A percentile compares a stretch with the other conserved stretches of the same genome.
Evolutionary conservation across 2,888 invertebrate genomes (phyloP).

Genomic region (Eupithecia centaureata): DNA sequence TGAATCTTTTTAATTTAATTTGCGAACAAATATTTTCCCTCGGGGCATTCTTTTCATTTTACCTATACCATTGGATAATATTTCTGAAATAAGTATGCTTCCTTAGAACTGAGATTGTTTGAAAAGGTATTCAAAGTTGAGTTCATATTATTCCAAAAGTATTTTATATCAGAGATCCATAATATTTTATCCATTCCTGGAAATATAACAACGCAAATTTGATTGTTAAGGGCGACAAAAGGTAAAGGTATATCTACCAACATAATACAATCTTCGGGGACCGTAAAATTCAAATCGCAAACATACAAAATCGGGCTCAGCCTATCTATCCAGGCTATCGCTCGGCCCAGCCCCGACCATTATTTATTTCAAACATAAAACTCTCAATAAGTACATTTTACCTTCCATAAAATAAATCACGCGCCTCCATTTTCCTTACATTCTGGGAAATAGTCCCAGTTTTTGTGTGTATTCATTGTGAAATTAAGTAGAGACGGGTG

Average conservation of each 20-base stretch:
- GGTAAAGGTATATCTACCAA: neutral
- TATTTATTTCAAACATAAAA: constrained; percentile 9
- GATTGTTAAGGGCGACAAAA: neutral
- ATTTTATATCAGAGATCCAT: neutral
- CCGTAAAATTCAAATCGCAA: neutral
- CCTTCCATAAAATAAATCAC: constrained; percentile 10
- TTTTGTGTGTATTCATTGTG: neutral
- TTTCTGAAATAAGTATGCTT: neutral
- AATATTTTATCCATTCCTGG: neutral
- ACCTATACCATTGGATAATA: neutral
- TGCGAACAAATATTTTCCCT: neutral
- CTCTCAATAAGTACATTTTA: constrained; percentile 6
- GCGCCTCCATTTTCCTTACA: neutral
- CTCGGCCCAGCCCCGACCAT: neutral
- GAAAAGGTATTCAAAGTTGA: neutral
- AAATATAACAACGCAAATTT: neutral
- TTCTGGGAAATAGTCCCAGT: neutral
- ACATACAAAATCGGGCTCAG: neutral
- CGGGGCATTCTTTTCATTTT: neutral
- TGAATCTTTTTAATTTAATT: constrained; percentile 6
- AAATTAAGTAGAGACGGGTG: neutral
- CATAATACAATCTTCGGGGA: neutral
- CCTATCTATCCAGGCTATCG: neutral
- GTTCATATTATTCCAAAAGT: neutral
- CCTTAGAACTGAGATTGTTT: neutral